phyloP scores from a whole-genome alignment of 2,113 vertebrate species.

The Antigone vipio region DNA sequence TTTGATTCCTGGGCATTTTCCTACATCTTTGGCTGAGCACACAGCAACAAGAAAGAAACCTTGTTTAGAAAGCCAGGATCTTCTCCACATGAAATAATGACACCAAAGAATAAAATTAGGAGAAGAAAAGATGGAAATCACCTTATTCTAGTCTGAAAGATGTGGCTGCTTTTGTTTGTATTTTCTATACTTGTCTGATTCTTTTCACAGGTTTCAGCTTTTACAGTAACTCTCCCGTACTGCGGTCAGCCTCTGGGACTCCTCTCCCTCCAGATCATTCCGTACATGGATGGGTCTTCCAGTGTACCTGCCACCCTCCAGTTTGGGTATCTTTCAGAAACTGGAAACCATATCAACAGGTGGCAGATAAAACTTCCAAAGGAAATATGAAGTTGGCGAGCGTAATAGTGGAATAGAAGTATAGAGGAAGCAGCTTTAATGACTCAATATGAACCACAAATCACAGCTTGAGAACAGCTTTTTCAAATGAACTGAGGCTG shows the following conservation, averaged over 20 bases:
- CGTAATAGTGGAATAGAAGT: not conserved
- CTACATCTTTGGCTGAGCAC: not conserved
- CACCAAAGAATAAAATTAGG: not conserved
- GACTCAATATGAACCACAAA: not conserved
- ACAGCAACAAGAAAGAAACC: not conserved
- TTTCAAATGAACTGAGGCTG: not conserved
- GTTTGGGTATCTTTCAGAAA: not conserved
- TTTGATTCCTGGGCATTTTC: not conserved
- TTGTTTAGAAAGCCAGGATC: not conserved
- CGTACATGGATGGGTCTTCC: not conserved
- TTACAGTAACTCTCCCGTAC: not conserved
- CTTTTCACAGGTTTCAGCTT: not conserved
- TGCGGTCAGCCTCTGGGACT: not conserved
- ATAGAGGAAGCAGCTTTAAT: not conserved
- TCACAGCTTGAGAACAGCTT: not conserved
- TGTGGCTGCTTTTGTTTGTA: not conserved
- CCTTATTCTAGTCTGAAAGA: not conserved
- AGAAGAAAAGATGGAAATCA: not conserved
- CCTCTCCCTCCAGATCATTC: not conserved
- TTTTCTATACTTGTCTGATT: not conserved
- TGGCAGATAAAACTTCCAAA: not conserved
- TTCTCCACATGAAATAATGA: not conserved
- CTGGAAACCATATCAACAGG: not conserved
- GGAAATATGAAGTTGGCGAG: not conserved
- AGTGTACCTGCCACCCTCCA: not conserved